Percentiles rank a stretch among this genome's conserved stretches.
Conservation (phyloP, 2,888 invertebrate genomes). For the Nesidiocoris tenuis region DNA sequence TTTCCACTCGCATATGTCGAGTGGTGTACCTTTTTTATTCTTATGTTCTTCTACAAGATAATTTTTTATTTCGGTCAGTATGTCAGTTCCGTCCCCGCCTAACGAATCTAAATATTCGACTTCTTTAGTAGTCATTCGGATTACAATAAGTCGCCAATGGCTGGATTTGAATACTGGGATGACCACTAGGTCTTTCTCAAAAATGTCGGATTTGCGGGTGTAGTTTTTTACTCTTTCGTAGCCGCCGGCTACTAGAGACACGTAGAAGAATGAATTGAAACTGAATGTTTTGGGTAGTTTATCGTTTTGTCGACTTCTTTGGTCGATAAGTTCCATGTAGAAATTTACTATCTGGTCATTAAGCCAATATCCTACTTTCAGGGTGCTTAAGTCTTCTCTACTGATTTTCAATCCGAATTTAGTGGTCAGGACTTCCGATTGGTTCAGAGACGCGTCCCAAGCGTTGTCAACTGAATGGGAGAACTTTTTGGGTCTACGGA, state of each 20-base stretch:
- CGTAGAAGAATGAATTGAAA: conserved; percentile 14
- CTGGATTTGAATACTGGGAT: conserved; percentile 3
- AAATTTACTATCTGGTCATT: conserved; percentile 13
- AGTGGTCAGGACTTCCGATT: neutral
- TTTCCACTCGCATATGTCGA: neutral
- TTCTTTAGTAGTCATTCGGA: neutral
- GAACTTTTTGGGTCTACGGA: conserved; percentile 16
- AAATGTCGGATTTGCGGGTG: too few species aligned
- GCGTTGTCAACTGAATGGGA: neutral
- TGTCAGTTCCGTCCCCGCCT: neutral
- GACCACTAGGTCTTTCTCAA: conserved; percentile 3
- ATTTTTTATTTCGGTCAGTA: neutral
- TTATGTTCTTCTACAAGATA: conserved; percentile 5
- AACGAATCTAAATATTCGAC: conserved; percentile 6
- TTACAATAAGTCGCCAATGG: conserved; percentile 12
- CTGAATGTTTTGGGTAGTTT: neutral
- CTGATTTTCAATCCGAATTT: conserved; percentile 3
- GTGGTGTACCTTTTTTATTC: neutral
- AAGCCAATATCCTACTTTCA: conserved; percentile 21
- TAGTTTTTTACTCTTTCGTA: too few species aligned
- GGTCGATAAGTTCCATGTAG: too few species aligned
- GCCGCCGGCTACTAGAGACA: too few species aligned
- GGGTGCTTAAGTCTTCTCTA: conserved; percentile 1
- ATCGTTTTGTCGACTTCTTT: neutral
- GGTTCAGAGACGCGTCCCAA: neutral